Evolutionary conservation across 2,888 invertebrate species (phyloP), one percentile per base, ranked within the genome.

Genomic region (Phytoseiulus persimilis): DNA sequence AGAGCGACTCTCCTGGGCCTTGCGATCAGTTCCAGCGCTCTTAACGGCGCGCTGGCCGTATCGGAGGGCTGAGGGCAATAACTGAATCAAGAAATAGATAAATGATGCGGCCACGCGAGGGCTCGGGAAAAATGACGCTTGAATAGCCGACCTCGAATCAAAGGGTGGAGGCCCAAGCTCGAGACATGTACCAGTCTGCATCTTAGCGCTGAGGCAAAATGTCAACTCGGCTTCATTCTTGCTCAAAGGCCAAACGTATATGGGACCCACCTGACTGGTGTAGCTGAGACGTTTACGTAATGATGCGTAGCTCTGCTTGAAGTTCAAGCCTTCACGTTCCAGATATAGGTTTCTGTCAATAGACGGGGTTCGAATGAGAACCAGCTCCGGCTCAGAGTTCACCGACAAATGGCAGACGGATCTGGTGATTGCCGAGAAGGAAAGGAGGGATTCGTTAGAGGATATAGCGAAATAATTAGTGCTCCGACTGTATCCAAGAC

Each of bases 211-310:
- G 28, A 28, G 65, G 23, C 28, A 65, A 28, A 65, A 65, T 65
- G 65, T 65, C 65, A 65, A 65, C 65, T 65, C 65, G 39, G 39
- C 39, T 39, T 39, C 39, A 6, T 39, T 65, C 65, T 65, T 65
- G 14, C 18, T 65, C 65, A 14, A 39, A 6, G 39, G 5, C 9
- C 9, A 9, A 39, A 39, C 9, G 5, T 3, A 3, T 39, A 39
- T 39, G 39, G 3, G 39, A 32, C 32, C 6, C 45, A 87, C 87
- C 33, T 87, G 87, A n/a, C 87, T 87, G 28, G 87, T 87, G 87
- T 32, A 33, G 87, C 87, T 87, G 33, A 87, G 87, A 33, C 87
- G 87, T 87, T 87, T 87, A n/a, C 33, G 32, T 45, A 87, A 45
- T 0, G 87, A 87, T 23, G 87, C 87, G 39, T 87, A 87, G 18